These are phyloP conservation scores for Polydrusus tereticollis DNA, from an alignment of 2,888 invertebrate species.

Conservation along the genomic window DNA sequence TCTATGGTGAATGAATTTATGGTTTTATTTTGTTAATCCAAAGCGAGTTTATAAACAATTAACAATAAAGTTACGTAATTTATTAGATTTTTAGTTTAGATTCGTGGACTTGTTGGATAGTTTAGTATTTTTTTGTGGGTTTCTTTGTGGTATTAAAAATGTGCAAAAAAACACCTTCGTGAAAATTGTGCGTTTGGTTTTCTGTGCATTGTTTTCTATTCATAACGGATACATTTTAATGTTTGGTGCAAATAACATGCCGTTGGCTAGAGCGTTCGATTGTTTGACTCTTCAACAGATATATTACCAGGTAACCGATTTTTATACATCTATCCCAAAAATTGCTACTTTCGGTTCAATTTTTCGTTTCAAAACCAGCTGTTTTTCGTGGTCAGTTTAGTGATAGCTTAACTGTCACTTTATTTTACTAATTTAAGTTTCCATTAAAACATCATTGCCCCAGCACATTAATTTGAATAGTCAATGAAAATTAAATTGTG, in stretches of 20 bases:
- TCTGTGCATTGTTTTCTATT: neutral
- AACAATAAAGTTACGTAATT: slow-evolving; percentile 6
- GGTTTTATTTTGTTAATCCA: slow-evolving; percentile 7
- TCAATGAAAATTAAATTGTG: too few species aligned
- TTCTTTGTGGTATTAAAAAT: neutral
- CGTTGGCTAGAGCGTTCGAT: slow-evolving; percentile 24
- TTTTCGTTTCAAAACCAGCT: too few species aligned
- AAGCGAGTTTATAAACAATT: neutral
- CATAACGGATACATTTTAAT: neutral
- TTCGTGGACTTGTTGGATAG: neutral
- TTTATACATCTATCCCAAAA: too few species aligned
- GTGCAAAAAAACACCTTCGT: slow-evolving; percentile 4
- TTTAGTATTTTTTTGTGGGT: neutral
- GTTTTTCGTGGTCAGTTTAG: too few species aligned
- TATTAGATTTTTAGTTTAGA: neutral
- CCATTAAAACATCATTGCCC: too few species aligned
- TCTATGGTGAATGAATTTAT: slow-evolving; percentile 6
- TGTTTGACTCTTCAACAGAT: slow-evolving; percentile 25
- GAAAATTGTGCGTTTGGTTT: neutral
- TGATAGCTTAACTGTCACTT: too few species aligned
- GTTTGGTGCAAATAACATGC: slow-evolving; percentile 22
- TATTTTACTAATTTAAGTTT: too few species aligned
- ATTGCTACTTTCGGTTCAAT: too few species aligned
- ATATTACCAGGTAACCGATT: slow-evolving; percentile 28
- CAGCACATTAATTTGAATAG: too few species aligned